phyloP scores from a whole-genome alignment of 2,113 vertebrate species.

The Probosciger aterrimus region DNA sequence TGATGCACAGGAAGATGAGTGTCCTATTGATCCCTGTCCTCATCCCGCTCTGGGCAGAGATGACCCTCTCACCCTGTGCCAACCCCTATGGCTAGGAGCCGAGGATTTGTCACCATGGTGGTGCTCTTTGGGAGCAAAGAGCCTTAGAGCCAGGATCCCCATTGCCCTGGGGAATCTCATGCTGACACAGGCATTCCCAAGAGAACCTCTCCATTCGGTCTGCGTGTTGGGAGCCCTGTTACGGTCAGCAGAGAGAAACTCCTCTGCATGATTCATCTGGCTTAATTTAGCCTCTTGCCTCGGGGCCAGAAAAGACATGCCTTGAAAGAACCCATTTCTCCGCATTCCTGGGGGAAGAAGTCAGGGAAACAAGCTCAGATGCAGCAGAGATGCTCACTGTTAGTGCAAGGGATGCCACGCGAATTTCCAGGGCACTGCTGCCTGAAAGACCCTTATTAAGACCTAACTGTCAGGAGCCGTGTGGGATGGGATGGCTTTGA shows the following conservation, averaged over 20 bases:
- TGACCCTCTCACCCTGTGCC: neutral
- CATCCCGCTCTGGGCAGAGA: neutral
- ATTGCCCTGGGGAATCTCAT: neutral
- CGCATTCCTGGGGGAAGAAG: neutral
- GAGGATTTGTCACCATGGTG: fast-evolving
- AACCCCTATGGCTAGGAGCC: neutral
- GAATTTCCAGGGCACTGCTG: neutral
- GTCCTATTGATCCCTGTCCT: neutral
- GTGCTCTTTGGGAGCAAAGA: fast-evolving
- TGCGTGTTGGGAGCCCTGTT: neutral
- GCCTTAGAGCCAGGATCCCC: neutral
- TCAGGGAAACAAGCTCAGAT: neutral
- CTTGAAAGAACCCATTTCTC: neutral
- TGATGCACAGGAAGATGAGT: neutral
- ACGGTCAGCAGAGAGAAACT: neutral
- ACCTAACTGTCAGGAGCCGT: neutral
- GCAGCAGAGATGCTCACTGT: fast-evolving
- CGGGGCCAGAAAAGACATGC: neutral
- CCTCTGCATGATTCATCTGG: neutral
- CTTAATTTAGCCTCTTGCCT: neutral
- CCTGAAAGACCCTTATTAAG: neutral
- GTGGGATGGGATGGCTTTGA: neutral
- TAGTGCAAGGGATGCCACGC: neutral
- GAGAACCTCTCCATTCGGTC: fast-evolving
- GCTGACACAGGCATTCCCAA: neutral